phyloP scores from a whole-genome alignment of 2,113 vertebrate genomes.

The Proteles cristata region DNA sequence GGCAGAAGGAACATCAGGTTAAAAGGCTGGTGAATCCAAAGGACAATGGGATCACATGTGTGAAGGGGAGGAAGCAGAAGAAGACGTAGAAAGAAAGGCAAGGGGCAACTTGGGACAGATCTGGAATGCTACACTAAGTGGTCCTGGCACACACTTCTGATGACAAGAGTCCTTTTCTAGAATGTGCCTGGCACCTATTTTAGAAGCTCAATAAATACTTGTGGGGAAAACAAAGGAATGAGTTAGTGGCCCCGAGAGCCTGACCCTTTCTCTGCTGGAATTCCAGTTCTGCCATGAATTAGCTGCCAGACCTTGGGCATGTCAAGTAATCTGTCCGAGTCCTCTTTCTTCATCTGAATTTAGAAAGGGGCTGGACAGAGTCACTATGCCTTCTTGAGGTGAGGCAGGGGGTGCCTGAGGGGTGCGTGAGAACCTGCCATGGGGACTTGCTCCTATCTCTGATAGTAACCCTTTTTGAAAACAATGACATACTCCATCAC shows the following conservation, averaged over 20 bases:
- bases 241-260: neutral
- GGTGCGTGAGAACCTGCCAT: neutral
- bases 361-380: neutral
- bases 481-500: neutral
- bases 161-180: neutral
- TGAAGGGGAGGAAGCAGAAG: neutral
- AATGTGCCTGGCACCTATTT: neutral
- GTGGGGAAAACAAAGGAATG: neutral
- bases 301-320: neutral
- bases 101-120: neutral
- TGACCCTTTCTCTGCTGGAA: neutral
- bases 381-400: no score
- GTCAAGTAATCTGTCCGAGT: neutral
- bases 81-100: neutral
- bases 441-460: neutral
- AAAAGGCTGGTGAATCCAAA: neutral
- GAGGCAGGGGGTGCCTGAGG: no score
- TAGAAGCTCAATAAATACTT: neutral
- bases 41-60: neutral
- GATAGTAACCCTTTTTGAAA: neutral
- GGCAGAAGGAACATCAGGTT: neutral
- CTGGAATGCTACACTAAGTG: neutral
- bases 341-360: neutral
- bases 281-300: neutral
- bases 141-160: neutral